phyloP scores from a whole-genome alignment of 2,113 vertebrate species.

The Festucalex cinctus region DNA sequence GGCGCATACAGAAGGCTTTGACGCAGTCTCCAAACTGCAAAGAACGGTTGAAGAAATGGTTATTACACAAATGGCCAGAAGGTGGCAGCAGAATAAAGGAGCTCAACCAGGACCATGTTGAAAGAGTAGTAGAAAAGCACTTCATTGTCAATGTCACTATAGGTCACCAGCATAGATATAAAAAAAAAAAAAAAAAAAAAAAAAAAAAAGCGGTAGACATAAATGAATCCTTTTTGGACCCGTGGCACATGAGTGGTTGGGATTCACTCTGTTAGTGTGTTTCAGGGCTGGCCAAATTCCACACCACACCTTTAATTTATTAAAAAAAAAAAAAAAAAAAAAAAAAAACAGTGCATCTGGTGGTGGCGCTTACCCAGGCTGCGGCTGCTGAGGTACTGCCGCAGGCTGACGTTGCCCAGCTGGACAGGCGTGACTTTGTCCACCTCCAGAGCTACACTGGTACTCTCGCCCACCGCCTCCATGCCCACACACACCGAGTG shows the following conservation, averaged over 20 bases:
- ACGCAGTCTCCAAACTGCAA: too few species aligned
- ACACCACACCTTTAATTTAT: background rate
- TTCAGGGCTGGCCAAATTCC: background rate
- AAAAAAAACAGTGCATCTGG: background rate
- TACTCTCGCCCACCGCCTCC: constrained; percentile 85
- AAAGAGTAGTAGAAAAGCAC: too few species aligned
- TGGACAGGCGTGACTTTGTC: constrained; percentile 83
- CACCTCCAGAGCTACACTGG: constrained; percentile 86
- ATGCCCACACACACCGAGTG: constrained; percentile 84
- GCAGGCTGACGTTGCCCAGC: constrained; percentile 87
- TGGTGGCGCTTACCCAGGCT: constrained; percentile 80
- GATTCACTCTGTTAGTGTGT: constrained; percentile 27
- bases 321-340: background rate
- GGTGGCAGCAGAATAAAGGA: too few species aligned
- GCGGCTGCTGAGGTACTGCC: constrained; percentile 90
- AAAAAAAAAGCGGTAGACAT: too few species aligned
- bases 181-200: too few species aligned
- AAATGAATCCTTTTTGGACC: too few species aligned
- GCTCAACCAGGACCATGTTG: too few species aligned
- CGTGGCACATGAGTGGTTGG: background rate
- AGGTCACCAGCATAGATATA: too few species aligned
- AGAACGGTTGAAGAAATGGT: too few species aligned
- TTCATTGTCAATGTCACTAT: too few species aligned
- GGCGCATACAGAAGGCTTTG: too few species aligned
- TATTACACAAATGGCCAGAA: too few species aligned